Evolutionary conservation across 2,888 invertebrate genomes (phyloP).

Genomic region (Rutpela maculata): DNA sequence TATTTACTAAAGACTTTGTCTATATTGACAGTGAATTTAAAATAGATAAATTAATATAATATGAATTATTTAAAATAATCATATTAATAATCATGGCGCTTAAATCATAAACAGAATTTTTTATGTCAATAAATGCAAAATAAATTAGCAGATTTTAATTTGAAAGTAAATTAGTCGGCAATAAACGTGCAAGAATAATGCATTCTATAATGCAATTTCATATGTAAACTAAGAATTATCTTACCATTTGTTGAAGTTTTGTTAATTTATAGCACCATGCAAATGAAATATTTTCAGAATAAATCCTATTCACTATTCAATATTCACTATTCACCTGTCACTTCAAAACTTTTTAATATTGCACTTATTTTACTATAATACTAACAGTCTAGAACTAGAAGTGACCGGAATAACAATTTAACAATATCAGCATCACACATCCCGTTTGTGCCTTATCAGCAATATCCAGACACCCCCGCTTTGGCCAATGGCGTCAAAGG

Average conservation of each 20-base stretch:
- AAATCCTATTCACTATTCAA: background rate
- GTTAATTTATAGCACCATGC: background rate
- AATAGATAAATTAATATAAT: no score
- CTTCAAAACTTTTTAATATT: constrained; percentile 11
- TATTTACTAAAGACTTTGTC: no score
- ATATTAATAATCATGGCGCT: no score
- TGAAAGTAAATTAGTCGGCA: no score
- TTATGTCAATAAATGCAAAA: no score
- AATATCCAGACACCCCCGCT: constrained; percentile 60
- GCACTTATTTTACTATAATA: constrained; percentile 35
- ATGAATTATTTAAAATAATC: no score
- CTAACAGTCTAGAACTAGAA: constrained; percentile 48
- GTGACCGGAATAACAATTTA: constrained; percentile 62
- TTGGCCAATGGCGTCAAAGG: constrained; percentile 57
- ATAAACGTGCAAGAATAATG: background rate
- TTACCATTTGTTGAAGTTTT: constrained; percentile 13
- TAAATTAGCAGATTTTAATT: no score
- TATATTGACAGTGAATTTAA: no score
- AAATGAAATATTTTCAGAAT: background rate
- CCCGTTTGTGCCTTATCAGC: constrained; percentile 63
- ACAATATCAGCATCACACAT: constrained; percentile 64
- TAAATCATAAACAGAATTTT: no score
- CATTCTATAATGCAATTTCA: background rate
- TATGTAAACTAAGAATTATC: background rate
- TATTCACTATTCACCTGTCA: background rate